These are phyloP conservation scores for Rhinoraja longicauda DNA, from an alignment of 2,797 vertebrate genomes.

Conservation along the genomic window DNA sequence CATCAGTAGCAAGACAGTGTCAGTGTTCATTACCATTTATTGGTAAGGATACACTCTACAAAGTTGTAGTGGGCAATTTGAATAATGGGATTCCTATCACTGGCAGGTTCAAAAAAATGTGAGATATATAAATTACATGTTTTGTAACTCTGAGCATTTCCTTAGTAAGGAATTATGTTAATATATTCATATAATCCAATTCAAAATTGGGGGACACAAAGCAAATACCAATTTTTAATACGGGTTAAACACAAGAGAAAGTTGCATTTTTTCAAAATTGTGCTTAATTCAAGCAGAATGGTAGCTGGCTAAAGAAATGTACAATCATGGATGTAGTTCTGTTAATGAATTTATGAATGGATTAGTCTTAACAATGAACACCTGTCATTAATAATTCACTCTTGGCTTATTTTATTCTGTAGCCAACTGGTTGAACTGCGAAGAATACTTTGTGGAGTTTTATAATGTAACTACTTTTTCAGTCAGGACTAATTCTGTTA, in stretches of 20 bases:
- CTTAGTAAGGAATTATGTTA: neutral
- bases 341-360: neutral
- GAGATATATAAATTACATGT: neutral
- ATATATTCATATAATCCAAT: neutral
- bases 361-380: neutral
- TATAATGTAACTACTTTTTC: neutral
- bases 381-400: neutral
- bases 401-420: neutral
- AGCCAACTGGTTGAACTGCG: neutral
- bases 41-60: neutral
- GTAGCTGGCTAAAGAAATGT: neutral
- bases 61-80: neutral
- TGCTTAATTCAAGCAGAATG: too few species aligned
- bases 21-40: conserved; percentile 12
- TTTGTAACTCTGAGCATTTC: neutral
- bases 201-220: conserved; percentile 17
- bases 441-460: neutral
- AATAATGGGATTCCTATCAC: neutral
- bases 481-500: neutral
- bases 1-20: neutral
- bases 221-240: conserved; percentile 5
- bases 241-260: neutral
- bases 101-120: neutral
- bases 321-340: neutral
- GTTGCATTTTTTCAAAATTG: neutral